These are phyloP conservation scores for Microcaecilia unicolor DNA, from an alignment of 2,797 vertebrate species.

Conservation along the genomic window DNA sequence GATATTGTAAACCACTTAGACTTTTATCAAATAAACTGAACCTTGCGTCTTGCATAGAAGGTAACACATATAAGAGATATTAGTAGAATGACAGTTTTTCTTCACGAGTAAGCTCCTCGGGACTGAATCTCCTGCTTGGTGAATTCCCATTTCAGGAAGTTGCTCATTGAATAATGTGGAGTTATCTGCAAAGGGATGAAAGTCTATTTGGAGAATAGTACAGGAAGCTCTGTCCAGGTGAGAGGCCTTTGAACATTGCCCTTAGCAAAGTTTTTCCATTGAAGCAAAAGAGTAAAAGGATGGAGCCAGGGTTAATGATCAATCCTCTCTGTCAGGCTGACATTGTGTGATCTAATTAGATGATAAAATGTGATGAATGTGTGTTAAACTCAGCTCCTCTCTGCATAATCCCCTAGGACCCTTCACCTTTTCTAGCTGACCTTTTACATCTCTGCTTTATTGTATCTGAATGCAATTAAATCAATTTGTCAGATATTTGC, in stretches of 20 bases:
- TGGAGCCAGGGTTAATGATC: constrained; percentile 81
- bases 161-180: too few relatives aligned
- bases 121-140: too few relatives aligned
- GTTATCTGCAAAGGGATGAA: too few relatives aligned
- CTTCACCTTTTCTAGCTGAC: constrained; percentile 77
- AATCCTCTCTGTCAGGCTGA: constrained; percentile 81
- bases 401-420: constrained; percentile 73
- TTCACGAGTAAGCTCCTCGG: too few relatives aligned
- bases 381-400: constrained; percentile 75
- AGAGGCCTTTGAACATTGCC: constrained; percentile 42
- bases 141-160: too few relatives aligned
- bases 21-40: too few relatives aligned
- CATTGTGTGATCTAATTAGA: constrained; percentile 87
- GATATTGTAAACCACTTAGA: too few relatives aligned
- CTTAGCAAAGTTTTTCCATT: constrained; percentile 45
- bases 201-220: too few relatives aligned
- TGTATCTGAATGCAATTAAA: constrained; percentile 79
- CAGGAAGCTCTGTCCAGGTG: too few relatives aligned
- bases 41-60: too few relatives aligned
- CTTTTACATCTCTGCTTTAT: constrained; percentile 83
- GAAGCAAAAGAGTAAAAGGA: constrained; percentile 58
- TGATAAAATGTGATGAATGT: constrained; percentile 97
- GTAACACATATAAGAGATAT: too few relatives aligned
- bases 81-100: too few relatives aligned
- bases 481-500: constrained; percentile 76